These are phyloP conservation scores for Antidorcas marsupialis DNA, from an alignment of 2,113 vertebrate genomes.

Conservation along the genomic window DNA sequence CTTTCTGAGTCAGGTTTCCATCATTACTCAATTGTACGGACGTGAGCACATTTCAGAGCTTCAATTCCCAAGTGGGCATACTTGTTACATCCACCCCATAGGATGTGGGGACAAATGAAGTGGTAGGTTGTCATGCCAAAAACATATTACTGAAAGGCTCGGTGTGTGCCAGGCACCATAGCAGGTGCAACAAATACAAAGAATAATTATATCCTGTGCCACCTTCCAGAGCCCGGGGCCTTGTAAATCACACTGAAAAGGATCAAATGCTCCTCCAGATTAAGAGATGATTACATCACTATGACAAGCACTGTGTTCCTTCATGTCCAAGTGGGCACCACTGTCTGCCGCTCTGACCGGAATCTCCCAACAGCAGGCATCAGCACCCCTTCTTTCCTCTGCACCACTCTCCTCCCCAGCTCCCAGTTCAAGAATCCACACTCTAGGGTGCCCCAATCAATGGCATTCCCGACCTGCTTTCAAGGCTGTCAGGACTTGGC, in stretches of 20 bases:
- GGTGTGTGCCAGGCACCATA: neutral
- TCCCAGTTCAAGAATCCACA: neutral
- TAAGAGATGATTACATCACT: neutral
- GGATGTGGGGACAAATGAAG: neutral
- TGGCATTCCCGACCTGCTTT: neutral
- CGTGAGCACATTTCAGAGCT: neutral
- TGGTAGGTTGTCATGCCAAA: neutral
- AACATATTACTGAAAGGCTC: neutral
- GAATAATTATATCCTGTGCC: neutral
- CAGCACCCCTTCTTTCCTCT: neutral
- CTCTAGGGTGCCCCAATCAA: neutral
- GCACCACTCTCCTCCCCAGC: too few species aligned
- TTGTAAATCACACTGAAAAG: neutral
- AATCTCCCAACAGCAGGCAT: neutral
- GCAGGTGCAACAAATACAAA: neutral
- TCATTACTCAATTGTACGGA: neutral
- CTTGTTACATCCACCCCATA: neutral
- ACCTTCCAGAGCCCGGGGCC: neutral
- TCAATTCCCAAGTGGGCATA: neutral
- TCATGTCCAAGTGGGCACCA: neutral
- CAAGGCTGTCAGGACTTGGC: neutral
- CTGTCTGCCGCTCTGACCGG: neutral
- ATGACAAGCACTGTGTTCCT: neutral
- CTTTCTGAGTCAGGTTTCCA: neutral
- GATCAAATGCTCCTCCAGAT: neutral